A percentile compares a stretch with the other conserved stretches of the same genome.
Conservation (phyloP, 2,113 vertebrate genomes). For the Dicrurus megarhynchus region DNA sequence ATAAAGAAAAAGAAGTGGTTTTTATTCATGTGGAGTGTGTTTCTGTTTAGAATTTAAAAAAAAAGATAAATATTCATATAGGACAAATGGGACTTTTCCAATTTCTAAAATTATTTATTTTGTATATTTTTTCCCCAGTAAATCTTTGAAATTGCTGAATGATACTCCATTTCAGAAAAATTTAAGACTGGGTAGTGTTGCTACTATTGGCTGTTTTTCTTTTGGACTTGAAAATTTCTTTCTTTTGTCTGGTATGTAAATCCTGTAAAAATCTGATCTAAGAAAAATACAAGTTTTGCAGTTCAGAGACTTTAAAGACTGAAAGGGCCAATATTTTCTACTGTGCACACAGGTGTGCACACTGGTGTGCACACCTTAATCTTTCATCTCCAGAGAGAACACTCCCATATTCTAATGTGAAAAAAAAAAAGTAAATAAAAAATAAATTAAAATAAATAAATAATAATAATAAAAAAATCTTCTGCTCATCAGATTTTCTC, state of each 20-base stretch:
- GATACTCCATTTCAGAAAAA: background rate
- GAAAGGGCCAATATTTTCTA: background rate
- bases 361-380: background rate
- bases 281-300: background rate
- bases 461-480: background rate
- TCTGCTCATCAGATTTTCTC: background rate
- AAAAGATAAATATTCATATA: background rate
- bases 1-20: accelerated
- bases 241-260: background rate
- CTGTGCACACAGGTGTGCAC: background rate
- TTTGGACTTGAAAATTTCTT: background rate
- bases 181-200: background rate
- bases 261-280: background rate
- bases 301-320: background rate
- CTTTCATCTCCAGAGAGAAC: background rate
- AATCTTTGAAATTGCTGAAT: background rate
- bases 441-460: background rate
- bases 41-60: background rate
- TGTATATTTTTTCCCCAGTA: background rate
- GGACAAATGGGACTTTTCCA: background rate
- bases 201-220: background rate
- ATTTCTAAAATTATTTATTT: background rate
- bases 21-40: background rate
- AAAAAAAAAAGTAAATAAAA: background rate
- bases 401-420: background rate